A percentile compares a stretch with the other conserved stretches of the same genome.
Evolutionary conservation across 2,113 vertebrate species (phyloP).

Genomic region (Montifringilla adamsi): DNA sequence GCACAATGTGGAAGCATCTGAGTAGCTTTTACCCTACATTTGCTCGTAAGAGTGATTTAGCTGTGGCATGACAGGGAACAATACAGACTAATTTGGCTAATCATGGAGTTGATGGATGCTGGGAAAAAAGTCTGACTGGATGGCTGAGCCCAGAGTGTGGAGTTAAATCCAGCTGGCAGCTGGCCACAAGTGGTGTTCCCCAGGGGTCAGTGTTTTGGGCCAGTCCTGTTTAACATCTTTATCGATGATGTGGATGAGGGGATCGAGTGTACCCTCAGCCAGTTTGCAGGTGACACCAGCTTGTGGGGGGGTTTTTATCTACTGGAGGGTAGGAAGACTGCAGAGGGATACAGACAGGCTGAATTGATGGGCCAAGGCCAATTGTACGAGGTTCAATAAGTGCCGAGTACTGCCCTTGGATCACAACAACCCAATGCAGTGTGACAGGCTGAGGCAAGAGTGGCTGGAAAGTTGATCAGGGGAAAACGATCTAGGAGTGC

Average conservation of each 20-base stretch:
- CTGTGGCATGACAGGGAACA: not conserved
- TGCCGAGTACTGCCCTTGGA: not conserved
- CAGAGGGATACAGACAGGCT: not conserved
- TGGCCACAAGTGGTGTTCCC: not conserved
- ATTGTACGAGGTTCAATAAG: not conserved
- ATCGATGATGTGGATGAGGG: not conserved
- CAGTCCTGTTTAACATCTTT: not conserved
- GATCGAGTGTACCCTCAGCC: accelerated
- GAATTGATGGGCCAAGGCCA: not conserved
- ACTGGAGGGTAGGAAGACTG: not conserved
- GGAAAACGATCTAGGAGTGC: not conserved
- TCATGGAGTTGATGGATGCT: not conserved
- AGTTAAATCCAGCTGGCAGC: not conserved
- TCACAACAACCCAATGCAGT: not conserved
- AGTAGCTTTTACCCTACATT: not conserved
- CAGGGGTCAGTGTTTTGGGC: not conserved
- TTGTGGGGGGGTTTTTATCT: not conserved
- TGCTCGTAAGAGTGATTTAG: not conserved
- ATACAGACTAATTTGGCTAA: not conserved
- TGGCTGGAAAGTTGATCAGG: not conserved
- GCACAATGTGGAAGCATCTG: not conserved
- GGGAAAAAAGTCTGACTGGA: not conserved
- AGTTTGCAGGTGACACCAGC: not conserved
- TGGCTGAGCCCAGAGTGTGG: not conserved
- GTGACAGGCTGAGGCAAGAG: not conserved